These are phyloP conservation scores for Cheiracanthium punctorium DNA, from an alignment of 2,888 invertebrate genomes.

Conservation along the genomic window DNA sequence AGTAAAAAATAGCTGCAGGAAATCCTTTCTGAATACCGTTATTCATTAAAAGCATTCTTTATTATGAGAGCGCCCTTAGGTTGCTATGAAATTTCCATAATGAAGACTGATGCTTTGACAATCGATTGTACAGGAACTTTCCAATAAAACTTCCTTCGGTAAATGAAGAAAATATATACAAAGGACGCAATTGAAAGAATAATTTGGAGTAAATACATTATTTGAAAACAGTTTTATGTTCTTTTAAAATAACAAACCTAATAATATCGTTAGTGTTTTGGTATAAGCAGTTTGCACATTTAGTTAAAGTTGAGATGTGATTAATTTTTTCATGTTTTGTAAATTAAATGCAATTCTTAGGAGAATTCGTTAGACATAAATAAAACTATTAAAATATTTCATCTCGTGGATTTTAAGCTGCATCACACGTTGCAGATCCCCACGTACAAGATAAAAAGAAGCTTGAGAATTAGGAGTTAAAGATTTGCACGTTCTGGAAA, in stretches of 20 bases:
- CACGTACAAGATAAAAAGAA: too few relatives aligned
- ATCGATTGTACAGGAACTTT: background rate
- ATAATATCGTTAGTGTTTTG: too few relatives aligned
- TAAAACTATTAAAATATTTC: too few relatives aligned
- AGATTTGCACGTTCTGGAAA: too few relatives aligned
- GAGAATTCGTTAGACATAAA: too few relatives aligned
- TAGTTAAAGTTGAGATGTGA: too few relatives aligned
- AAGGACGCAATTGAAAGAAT: background rate
- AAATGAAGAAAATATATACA: background rate
- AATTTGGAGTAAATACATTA: background rate
- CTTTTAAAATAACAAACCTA: background rate
- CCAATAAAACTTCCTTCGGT: background rate
- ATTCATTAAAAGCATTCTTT: conserved; percentile 14
- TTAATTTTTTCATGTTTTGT: too few relatives aligned
- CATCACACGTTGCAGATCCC: too few relatives aligned
- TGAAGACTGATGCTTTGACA: conserved; percentile 10
- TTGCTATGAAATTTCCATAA: background rate
- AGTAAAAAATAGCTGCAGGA: background rate
- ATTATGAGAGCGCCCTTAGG: background rate
- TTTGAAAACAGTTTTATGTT: background rate
- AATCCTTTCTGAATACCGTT: background rate
- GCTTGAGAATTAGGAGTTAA: too few relatives aligned
- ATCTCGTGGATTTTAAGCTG: too few relatives aligned
- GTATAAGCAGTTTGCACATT: too few relatives aligned
- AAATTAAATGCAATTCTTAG: too few relatives aligned